Evolutionary conservation across 2,797 vertebrate genomes (phyloP), one percentile per base, ranked within the genome.

Genomic region (Chanos chanos): DNA sequence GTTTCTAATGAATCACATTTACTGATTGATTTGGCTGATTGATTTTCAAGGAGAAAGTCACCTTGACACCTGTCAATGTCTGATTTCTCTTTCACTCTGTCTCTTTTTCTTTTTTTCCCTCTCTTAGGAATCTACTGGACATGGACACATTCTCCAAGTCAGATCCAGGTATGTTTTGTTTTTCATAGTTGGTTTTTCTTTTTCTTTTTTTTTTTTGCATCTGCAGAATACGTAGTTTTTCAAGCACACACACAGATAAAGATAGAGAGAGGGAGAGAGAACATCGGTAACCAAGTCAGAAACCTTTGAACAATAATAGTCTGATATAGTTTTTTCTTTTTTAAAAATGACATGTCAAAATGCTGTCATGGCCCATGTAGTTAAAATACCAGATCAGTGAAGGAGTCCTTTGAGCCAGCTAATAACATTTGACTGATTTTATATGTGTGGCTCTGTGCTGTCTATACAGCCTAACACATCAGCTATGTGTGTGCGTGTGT

Each of bases 81-180:
- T 4, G 3, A 25, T 44, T 44, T 61, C n/a, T 24, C 49, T 37
- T 8, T 7, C 2, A 27, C 16, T 37, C 27, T 49, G 15, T 25
- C 27, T 27, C 40, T 22, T 12, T 71, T 68, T 41, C 44, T 16
- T 70, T 66, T 75, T 44, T 64, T 30, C 73, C 13, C 63, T 65
- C 76, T 62, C 66, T 21, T 77, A 98, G 95, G 85, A 94, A 87
- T 79, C 88, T 98, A 70, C 86, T 96, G 75, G 94, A 97, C 76
- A 89, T 95, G 83, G 95, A 96, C 83, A 96, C 94, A 24, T 98
- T 98, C 83, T 96, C 95, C 47, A 98, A 96, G 71, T 97, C 95
- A 19, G 94, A 95, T 73, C 94, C 95, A 77, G 93, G 95, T 96
- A 87, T 80, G 84, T 80, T 45, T 39, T 16, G 37, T 21, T 37